Percentiles rank a stretch among this genome's conserved stretches.
phyloP scores from a whole-genome alignment of 2,797 vertebrate genomes.

The Paramormyrops hopkinsi region DNA sequence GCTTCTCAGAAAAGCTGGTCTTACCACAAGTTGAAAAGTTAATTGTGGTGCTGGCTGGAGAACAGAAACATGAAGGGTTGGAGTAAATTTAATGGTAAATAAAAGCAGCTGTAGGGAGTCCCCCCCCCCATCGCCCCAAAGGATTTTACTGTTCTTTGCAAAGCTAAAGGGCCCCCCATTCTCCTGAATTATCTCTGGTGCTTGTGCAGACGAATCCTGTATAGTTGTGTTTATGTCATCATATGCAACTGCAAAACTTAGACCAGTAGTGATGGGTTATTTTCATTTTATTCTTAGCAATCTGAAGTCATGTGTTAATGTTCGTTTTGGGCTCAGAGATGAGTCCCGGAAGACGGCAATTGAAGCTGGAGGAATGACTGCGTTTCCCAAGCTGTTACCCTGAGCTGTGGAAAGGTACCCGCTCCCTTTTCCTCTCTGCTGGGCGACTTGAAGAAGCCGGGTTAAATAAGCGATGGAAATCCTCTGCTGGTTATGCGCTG shows the following conservation, averaged over 20 bases:
- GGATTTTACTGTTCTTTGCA: slow-evolving; percentile 33
- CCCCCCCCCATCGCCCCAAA: slow-evolving; percentile 23
- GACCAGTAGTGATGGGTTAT: background rate
- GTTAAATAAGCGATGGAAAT: background rate
- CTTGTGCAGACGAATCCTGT: background rate
- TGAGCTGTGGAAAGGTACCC: background rate
- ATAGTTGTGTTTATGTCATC: background rate
- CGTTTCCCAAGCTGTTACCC: background rate
- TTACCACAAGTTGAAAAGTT: slow-evolving; percentile 72
- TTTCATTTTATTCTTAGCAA: background rate
- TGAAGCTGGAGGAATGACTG: background rate
- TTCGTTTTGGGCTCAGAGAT: background rate
- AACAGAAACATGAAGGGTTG: slow-evolving; percentile 65
- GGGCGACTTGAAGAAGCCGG: background rate
- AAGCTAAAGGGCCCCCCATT: background rate
- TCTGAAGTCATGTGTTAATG: background rate
- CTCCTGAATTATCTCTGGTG: background rate
- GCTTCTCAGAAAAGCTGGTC: slow-evolving; percentile 46
- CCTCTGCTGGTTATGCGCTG: background rate
- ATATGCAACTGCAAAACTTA: background rate
- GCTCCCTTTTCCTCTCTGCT: background rate
- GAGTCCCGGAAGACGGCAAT: background rate
- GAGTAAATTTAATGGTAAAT: slow-evolving; percentile 66
- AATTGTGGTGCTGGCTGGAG: slow-evolving; percentile 72
- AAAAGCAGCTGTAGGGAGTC: slow-evolving; percentile 70